Conservation (phyloP, 2,888 invertebrate genomes). For the Machimus atricapillus region DNA sequence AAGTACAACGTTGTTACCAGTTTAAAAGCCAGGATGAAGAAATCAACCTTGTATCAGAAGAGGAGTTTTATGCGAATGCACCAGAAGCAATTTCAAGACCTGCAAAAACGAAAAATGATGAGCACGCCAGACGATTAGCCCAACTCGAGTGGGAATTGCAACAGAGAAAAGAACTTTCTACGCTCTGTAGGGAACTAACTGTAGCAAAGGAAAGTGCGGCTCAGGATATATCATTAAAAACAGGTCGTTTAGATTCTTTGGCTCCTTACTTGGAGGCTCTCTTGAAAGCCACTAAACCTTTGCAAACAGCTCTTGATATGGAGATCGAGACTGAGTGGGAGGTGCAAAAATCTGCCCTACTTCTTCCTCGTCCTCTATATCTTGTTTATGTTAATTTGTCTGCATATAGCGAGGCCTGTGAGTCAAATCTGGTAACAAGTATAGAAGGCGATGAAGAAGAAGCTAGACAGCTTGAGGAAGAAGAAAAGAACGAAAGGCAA, state of each 20-base stretch:
- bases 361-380: slow-evolving; percentile 83
- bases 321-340: slow-evolving; percentile 80
- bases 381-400: slow-evolving; percentile 84
- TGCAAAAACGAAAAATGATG: slow-evolving; percentile 71
- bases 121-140: slow-evolving; percentile 83
- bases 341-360: slow-evolving; percentile 76
- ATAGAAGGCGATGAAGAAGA: slow-evolving; percentile 76
- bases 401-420: slow-evolving; percentile 82
- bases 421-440: slow-evolving; percentile 62
- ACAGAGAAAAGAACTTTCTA: slow-evolving; percentile 83
- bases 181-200: slow-evolving; percentile 77
- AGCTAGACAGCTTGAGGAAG: slow-evolving; percentile 68
- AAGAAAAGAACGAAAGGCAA: slow-evolving; percentile 64
- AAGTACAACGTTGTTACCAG: slow-evolving; percentile 92
- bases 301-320: slow-evolving; percentile 87
- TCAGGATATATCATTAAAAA: slow-evolving; percentile 76
- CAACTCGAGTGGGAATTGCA: slow-evolving; percentile 91
- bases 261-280: slow-evolving; percentile 78
- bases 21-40: slow-evolving; percentile 95
- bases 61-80: slow-evolving; percentile 84
- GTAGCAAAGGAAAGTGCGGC: slow-evolving; percentile 79
- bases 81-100: slow-evolving; percentile 73
- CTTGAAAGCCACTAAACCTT: slow-evolving; percentile 81
- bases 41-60: slow-evolving; percentile 83
- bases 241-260: slow-evolving; percentile 80